Percentiles rank a stretch among this genome's conserved stretches.
phyloP scores from a whole-genome alignment of 2,113 vertebrate genomes.

The Zingel zingel region DNA sequence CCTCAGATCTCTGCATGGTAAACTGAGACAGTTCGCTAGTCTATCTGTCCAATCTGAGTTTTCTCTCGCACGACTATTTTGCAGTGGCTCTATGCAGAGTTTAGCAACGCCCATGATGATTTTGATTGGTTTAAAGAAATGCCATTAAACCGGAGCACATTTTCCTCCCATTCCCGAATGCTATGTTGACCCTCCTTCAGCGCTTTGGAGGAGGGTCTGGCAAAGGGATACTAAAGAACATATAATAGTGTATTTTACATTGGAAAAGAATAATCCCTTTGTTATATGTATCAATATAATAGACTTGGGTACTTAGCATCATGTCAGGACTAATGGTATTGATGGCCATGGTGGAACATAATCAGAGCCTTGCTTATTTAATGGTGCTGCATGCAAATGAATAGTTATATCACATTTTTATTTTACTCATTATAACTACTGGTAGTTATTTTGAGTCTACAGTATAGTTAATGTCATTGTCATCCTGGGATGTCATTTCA shows the following conservation, averaged over 20 bases:
- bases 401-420: background rate
- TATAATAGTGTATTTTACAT: background rate
- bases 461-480: background rate
- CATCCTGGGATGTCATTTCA: background rate
- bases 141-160: too few species aligned
- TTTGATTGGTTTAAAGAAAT: too few species aligned
- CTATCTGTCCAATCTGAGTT: too few species aligned
- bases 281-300: background rate
- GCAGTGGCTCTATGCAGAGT: too few species aligned
- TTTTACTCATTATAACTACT: background rate
- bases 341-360: background rate
- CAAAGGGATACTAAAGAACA: background rate
- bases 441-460: background rate
- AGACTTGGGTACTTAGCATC: background rate
- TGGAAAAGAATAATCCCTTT: background rate
- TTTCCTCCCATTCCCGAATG: too few species aligned
- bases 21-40: too few species aligned
- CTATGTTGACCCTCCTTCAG: too few species aligned
- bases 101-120: too few species aligned
- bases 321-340: background rate
- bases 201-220: too few species aligned
- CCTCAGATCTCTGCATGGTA: too few species aligned
- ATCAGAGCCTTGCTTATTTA: background rate
- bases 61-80: too few species aligned
- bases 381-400: background rate